Evolutionary conservation across 2,888 invertebrate species (phyloP).

Genomic region (Drosophila meridiana): DNA sequence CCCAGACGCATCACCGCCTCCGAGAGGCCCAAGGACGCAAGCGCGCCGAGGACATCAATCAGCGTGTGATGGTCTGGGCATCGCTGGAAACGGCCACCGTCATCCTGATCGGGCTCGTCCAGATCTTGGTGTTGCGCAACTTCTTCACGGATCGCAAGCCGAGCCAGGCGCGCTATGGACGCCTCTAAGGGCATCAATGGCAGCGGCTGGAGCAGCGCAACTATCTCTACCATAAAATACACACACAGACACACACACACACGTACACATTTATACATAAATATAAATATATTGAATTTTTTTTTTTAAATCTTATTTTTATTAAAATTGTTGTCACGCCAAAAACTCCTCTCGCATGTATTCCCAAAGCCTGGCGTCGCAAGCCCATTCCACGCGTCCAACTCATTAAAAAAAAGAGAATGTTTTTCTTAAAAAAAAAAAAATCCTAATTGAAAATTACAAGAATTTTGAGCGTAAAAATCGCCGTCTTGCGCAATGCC

Average conservation of each 20-base stretch:
- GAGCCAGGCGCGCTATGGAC: constrained; percentile 83
- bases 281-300: constrained; percentile 19
- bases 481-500: constrained; percentile 1
- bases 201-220: constrained; percentile 5
- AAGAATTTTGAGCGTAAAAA: constrained; percentile 8
- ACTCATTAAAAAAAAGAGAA: not conserved
- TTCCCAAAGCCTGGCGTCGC: constrained; percentile 1
- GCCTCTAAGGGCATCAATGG: constrained; percentile 64
- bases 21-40: constrained; percentile 97
- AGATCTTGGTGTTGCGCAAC: constrained; percentile 95
- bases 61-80: constrained; percentile 97
- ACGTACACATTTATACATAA: constrained; percentile 15
- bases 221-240: constrained; percentile 36
- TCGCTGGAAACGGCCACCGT: constrained; percentile 94
- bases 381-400: not conserved
- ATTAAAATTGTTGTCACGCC: constrained; percentile 9
- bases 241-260: constrained; percentile 1
- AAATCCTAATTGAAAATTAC: not conserved
- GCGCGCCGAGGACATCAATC: constrained; percentile 98
- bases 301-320: constrained; percentile 31
- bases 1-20: constrained; percentile 98
- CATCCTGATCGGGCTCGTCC: constrained; percentile 93
- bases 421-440: constrained; percentile 17
- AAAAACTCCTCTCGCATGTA: not conserved
- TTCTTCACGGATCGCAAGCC: constrained; percentile 93